These are phyloP conservation scores for Galbula dea DNA, from an alignment of 2,113 vertebrate genomes.

Conservation along the genomic window DNA sequence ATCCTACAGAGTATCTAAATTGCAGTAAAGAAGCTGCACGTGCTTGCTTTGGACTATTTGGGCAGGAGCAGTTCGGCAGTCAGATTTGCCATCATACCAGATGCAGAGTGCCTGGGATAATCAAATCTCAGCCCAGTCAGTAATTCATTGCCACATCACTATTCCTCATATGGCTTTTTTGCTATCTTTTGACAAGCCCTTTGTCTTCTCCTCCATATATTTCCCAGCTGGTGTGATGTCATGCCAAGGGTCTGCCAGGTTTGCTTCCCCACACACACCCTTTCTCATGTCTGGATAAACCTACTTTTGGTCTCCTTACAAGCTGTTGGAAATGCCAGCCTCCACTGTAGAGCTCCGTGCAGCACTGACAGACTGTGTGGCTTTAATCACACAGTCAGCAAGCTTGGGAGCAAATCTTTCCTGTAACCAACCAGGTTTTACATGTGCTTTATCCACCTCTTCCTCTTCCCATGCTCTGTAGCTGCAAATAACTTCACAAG, in stretches of 20 bases:
- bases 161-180: neutral
- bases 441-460: neutral
- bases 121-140: neutral
- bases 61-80: neutral
- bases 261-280: rapidly evolving
- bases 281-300: neutral
- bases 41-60: neutral
- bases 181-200: neutral
- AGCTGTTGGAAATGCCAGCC: neutral
- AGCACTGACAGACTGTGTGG: neutral
- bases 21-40: neutral
- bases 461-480: neutral
- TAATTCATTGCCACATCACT: neutral
- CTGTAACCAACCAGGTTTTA: neutral
- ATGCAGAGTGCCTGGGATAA: neutral
- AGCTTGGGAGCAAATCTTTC: neutral
- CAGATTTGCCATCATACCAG: neutral
- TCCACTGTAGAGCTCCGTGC: rapidly evolving
- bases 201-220: neutral
- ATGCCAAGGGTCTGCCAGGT: neutral
- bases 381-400: neutral
- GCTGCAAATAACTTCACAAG: neutral
- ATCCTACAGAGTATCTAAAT: neutral
- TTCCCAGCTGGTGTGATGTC: neutral
- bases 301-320: neutral